phyloP scores from a whole-genome alignment of 2,797 vertebrate genomes.

The Periophthalmus magnuspinnatus region DNA sequence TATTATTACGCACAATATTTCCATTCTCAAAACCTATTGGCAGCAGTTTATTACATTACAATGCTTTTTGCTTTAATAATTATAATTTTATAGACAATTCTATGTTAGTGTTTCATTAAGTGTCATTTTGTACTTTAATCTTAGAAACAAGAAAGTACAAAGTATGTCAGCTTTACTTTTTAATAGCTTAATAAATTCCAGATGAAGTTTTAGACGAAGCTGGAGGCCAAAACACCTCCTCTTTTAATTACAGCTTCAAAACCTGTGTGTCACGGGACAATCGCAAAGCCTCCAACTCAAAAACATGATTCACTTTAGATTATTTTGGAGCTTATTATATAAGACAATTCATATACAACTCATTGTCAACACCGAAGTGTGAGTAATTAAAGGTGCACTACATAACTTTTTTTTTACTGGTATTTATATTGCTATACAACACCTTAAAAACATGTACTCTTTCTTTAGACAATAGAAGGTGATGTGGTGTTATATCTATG shows the following conservation, averaged over 20 bases:
- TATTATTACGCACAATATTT: background rate
- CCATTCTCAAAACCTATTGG: background rate
- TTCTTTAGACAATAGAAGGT: too few relatives aligned
- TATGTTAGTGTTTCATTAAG: background rate
- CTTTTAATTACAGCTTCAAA: conserved; percentile 11
- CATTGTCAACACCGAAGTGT: background rate
- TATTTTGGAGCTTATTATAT: background rate
- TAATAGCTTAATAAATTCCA: background rate
- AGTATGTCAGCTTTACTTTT: background rate
- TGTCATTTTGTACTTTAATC: background rate
- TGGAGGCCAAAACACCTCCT: conserved; percentile 6
- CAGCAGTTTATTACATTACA: too few relatives aligned
- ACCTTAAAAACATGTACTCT: too few relatives aligned
- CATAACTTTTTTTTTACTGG: too few relatives aligned
- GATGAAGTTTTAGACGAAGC: background rate
- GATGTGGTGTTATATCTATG: too few relatives aligned
- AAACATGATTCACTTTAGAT: background rate
- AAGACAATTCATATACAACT: background rate
- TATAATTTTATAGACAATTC: background rate
- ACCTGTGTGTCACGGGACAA: conserved; percentile 4
- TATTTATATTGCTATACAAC: too few relatives aligned
- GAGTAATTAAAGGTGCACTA: background rate
- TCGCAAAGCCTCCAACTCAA: background rate
- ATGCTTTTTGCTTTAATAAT: too few relatives aligned
- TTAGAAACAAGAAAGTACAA: background rate